Percentiles rank a stretch among this genome's conserved stretches.
Conservation (phyloP, 2,888 invertebrate genomes). For the Diachrysia chrysitis region DNA sequence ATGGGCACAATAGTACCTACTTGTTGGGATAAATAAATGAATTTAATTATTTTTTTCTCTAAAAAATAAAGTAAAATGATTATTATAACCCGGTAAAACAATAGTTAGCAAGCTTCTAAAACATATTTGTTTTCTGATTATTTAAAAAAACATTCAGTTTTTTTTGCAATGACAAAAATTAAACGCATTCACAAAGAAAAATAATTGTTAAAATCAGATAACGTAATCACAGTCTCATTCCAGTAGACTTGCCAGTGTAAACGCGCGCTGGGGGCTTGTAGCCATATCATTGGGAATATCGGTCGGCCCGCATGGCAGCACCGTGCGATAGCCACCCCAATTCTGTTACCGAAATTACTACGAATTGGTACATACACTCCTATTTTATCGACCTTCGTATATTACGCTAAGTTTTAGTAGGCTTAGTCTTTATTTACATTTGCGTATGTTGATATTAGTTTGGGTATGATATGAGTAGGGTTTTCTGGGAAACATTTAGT, state of each 20-base stretch:
- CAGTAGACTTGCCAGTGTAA: conserved; percentile 41
- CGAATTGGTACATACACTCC: conserved; percentile 51
- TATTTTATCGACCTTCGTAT: conserved; percentile 49
- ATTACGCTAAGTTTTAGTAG: conserved; percentile 27
- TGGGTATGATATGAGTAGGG: neutral
- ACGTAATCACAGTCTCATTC: conserved; percentile 1
- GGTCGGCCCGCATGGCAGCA: conserved; percentile 73
- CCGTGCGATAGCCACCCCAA: conserved; percentile 68
- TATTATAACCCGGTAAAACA: no score
- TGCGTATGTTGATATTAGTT: conserved; percentile 1
- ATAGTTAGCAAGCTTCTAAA: neutral
- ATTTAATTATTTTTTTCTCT: no score
- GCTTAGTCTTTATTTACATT: neutral
- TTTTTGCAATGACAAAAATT: no score
- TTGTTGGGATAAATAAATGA: no score
- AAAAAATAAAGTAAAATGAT: no score
- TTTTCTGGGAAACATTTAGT: neutral
- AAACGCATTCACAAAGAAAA: no score
- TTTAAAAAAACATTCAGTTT: no score
- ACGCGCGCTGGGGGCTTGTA: conserved; percentile 59
- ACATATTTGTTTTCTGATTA: neutral
- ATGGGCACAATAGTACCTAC: no score
- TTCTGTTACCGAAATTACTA: conserved; percentile 73
- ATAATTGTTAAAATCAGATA: neutral
- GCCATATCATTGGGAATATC: conserved; percentile 76